phyloP scores from a whole-genome alignment of 2,888 invertebrate species.

The Clivina fossor region DNA sequence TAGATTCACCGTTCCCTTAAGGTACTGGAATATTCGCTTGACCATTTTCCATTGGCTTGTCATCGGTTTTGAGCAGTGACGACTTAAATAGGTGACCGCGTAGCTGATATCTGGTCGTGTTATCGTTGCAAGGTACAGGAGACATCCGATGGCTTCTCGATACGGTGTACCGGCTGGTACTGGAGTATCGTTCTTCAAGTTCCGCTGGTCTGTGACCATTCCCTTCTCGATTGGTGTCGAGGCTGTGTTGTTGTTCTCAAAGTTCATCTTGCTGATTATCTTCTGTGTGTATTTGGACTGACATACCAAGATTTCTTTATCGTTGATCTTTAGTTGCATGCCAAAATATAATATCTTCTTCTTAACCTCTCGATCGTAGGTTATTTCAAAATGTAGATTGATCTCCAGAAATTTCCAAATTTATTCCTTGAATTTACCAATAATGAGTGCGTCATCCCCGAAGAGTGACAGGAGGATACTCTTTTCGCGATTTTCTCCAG shows the following conservation, averaged over 20 bases:
- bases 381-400: conserved; percentile 12
- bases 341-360: conserved; percentile 18
- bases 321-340: conserved; percentile 17
- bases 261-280: conserved; percentile 18
- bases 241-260: conserved; percentile 10
- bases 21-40: conserved; percentile 37
- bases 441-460: conserved; percentile 13
- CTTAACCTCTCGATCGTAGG: conserved; percentile 14
- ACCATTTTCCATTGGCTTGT: conserved; percentile 38
- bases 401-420: conserved; percentile 18
- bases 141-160: conserved; percentile 39
- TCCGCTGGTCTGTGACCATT: conserved; percentile 17
- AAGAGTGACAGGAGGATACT: conserved; percentile 16
- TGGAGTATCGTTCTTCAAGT: conserved; percentile 15
- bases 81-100: conserved; percentile 16
- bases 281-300: conserved; percentile 16
- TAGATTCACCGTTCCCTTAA: conserved; percentile 35
- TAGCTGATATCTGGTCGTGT: conserved; percentile 19
- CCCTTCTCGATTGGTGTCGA: conserved; percentile 13
- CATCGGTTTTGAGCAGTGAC: conserved; percentile 17
- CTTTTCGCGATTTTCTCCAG: conserved; percentile 14
- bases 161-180: conserved; percentile 27
- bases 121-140: conserved; percentile 35
- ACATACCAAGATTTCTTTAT: conserved; percentile 15
- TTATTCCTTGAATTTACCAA: conserved; percentile 11